These are phyloP conservation scores for Orchestes rusci DNA, from an alignment of 2,888 invertebrate genomes.

Conservation along the genomic window DNA sequence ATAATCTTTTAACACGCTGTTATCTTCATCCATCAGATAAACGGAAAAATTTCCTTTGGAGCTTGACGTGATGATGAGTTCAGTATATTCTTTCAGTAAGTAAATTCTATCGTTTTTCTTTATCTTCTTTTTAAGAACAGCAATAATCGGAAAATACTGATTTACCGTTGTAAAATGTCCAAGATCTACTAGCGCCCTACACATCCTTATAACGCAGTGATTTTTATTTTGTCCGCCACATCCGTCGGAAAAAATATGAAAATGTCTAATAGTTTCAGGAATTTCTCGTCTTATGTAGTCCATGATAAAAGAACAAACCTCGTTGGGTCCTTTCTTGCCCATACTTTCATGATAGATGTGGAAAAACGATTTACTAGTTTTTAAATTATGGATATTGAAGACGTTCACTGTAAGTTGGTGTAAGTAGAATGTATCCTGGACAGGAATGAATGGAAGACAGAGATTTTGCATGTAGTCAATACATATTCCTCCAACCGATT, in stretches of 20 bases:
- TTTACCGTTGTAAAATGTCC: no score
- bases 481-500: not conserved
- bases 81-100: no score
- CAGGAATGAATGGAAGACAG: conserved; percentile 1
- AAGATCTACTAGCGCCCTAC: not conserved
- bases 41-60: no score
- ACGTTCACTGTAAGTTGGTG: conserved; percentile 5
- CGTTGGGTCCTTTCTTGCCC: conserved; percentile 6
- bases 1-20: no score
- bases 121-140: no score
- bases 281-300: conserved; percentile 4
- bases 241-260: conserved; percentile 6
- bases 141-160: no score
- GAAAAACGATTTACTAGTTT: conserved; percentile 11
- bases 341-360: conserved; percentile 2
- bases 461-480: conserved; percentile 6
- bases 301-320: conserved; percentile 2
- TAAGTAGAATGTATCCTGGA: conserved; percentile 7
- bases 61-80: no score
- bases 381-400: conserved; percentile 11
- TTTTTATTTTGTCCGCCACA: conserved; percentile 7
- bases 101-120: no score
- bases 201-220: conserved; percentile 1
- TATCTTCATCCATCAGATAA: no score
- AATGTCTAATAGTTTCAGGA: conserved; percentile 1